Base-by-base conservation (phyloP, 2,797 vertebrate genomes). In the Sphenopsis melanotis region DNA sequence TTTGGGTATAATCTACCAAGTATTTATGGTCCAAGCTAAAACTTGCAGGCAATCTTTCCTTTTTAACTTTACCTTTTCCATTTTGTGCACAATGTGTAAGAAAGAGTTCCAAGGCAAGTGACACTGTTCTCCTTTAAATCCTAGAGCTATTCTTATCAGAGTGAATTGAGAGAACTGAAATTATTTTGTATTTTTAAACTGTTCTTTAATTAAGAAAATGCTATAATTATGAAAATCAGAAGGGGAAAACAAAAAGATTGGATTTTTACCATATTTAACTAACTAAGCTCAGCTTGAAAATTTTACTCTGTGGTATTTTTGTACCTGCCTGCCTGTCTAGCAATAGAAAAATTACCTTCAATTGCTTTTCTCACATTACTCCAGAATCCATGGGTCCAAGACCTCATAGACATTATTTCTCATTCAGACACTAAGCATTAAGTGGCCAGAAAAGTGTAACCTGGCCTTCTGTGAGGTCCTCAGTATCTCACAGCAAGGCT, bases 221-320 rank as follows among this genome's bases (percentile, higher is more conserved):
- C 23, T 56, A 53, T 59, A 37, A 55, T 15, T 63, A 27, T 23
- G 8, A 87, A 83, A 87, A 55, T 42, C 6, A 50, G 11, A 7
- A 30, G 3, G 3, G 9, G 0, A 8, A 16, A 29, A 50, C 3
- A 23, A 47, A 46, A 50, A 22, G 1, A 46, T 15, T 66, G 29
- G 5, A 52, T 37, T 63, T 71, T 71, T 50, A 9, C 6, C 6
- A 16, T 11, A 13, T 10, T 57, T 57, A 57, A 36, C 27, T n/a
- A 69, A 44, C 5, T 52, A 36, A 71, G 5, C 2, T 66, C 8
- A 82, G 8, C 10, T 32, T 55, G 12, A 63, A 63, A 49, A 37
- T 42, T 87, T 80, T 44, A 18, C 15, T 57, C 15, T 18, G 8
- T 41, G 13, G 2, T 26, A 42, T 71, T 83, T 85, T 50, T 83